Base-by-base conservation (phyloP, 2,797 vertebrate species). In the Telmatherina bonti region DNA sequence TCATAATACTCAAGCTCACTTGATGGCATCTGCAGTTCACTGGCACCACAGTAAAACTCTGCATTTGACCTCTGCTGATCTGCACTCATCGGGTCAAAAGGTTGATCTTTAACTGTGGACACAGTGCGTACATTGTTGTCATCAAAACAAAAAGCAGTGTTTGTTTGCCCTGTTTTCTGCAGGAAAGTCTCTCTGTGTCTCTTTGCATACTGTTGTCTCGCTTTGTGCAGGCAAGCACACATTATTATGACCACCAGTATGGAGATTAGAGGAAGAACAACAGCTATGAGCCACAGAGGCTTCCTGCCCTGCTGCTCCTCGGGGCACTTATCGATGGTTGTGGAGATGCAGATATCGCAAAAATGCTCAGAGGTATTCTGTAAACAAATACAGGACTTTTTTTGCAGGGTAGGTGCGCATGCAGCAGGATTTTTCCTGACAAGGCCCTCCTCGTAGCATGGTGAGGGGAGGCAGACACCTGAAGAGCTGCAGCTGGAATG, bases 1-100 rank as follows among this genome's bases (percentile, higher is more conserved):
- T 95, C 93, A 60, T 88, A 93, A 74, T 93, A 92, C 30, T 93
- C 92, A 36, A 90, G 78, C 43, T 93, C 91, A 76, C 73, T 86
- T 20, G 79, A 82, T 41, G 56, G 59, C 36, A 60, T 63, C 0
- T 74, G 54, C 54, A 80, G 71, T 41, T 63, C 62, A 31, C 70
- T 55, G 33, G 70, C 67, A 30, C 71, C 74, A 54, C 26, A 54
- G 70, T 77, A 83, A 72, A 79, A 67, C 60, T 83, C 70, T 15
- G 67, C 56, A 53, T 29, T 38, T 49, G 68, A 64, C 33, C 36
- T 81, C 41, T 49, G 74, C 68, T 75, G 80, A 22, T 74, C 74
- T 41, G 73, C 22, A 38, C 73, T 71, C 31, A 74, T 41, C 8
- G 82, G 54, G 20, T 89, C 79, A 11, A 59, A 78, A 7, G 45